A percentile compares a stretch with the other conserved stretches of the same genome.
Conservation (phyloP, 2,797 vertebrate species). For the Pseudomugil tenellus region DNA sequence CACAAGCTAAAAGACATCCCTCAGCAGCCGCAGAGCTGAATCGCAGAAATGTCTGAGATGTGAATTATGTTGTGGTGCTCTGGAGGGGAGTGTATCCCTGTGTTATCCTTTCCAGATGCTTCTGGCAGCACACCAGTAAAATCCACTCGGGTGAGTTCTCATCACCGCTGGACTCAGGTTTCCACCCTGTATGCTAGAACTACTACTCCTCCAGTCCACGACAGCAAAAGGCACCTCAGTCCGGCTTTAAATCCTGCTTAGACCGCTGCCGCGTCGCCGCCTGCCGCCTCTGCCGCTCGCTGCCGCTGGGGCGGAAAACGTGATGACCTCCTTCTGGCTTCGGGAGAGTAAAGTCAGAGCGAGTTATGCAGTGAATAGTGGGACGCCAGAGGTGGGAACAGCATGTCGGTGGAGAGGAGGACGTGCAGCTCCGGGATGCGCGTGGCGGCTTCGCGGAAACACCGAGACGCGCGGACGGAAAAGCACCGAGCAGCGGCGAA, state of each 20-base stretch:
- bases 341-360: constrained; percentile 10
- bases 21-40: constrained; percentile 34
- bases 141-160: constrained; percentile 62
- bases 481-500: constrained; percentile 47
- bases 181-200: constrained; percentile 46
- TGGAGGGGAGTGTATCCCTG: constrained; percentile 55
- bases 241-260: constrained; percentile 21
- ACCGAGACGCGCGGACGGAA: constrained; percentile 35
- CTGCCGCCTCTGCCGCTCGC: neutral
- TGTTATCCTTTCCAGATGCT: constrained; percentile 81
- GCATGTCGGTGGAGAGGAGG: constrained; percentile 34
- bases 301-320: constrained; percentile 10
- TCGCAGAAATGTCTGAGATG: constrained; percentile 46
- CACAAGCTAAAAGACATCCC: constrained; percentile 26
- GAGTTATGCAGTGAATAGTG: no score
- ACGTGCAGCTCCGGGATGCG: constrained; percentile 11
- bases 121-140: constrained; percentile 70
- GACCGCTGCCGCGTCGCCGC: constrained; percentile 6
- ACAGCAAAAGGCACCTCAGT: constrained; percentile 23
- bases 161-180: constrained; percentile 69
- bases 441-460: constrained; percentile 30
- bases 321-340: neutral
- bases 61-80: constrained; percentile 54
- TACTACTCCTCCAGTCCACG: constrained; percentile 35
- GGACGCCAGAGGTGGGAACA: constrained; percentile 37